Conservation (phyloP, 1,140 invertebrate species). For the Drosophila littoralis region DNA sequence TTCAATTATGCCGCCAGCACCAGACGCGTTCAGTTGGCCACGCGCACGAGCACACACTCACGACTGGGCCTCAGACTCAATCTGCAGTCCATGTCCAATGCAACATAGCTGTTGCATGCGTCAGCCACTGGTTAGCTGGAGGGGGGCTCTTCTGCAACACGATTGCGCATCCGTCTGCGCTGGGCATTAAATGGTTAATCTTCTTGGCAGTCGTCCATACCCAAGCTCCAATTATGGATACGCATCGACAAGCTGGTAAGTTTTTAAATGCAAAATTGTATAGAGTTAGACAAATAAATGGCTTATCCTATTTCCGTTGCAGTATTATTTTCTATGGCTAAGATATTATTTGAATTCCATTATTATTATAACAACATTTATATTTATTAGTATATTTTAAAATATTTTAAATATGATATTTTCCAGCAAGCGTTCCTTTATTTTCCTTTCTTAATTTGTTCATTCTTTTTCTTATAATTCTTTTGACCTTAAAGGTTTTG, state of each 20-base stretch:
- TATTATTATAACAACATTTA: too few species aligned
- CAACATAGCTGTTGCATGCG: not conserved
- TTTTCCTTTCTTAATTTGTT: too few species aligned
- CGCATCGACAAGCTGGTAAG: not conserved
- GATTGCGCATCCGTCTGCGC: slow-evolving; percentile 25
- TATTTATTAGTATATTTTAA: too few species aligned
- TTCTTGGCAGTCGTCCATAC: not conserved
- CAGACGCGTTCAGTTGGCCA: not conserved
- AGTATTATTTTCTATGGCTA: too few species aligned
- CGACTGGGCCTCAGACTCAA: not conserved
- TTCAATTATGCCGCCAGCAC: slow-evolving; percentile 23
- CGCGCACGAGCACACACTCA: not conserved
- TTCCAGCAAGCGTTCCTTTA: too few species aligned
- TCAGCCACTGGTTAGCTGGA: not conserved
- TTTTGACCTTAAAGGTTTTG: too few species aligned
- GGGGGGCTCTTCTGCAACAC: not conserved
- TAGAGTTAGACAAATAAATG: too few species aligned
- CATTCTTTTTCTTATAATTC: too few species aligned
- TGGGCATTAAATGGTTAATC: slow-evolving; percentile 36
- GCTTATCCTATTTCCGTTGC: too few species aligned
- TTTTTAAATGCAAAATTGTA: not conserved
- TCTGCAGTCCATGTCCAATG: not conserved
- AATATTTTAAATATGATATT: too few species aligned
- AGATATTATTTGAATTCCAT: too few species aligned
- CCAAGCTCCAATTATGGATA: not conserved